Evolutionary conservation across 1,140 invertebrate species (phyloP).

Genomic region (Heliconius melpomene): DNA sequence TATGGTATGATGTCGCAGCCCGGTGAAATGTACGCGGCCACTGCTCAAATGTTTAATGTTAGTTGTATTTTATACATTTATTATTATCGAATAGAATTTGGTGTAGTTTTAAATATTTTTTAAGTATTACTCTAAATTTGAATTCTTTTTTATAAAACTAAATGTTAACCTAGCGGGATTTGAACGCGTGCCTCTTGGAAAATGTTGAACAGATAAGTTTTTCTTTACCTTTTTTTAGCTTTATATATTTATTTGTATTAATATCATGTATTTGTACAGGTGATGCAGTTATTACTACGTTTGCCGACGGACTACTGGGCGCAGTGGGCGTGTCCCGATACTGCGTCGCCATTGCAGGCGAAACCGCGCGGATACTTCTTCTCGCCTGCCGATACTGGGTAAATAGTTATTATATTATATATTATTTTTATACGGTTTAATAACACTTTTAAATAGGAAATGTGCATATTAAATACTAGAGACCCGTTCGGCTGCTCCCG

Average conservation of each 20-base stretch:
- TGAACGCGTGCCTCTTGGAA: too few species aligned
- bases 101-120: not conserved
- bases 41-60: constrained; percentile 68
- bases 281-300: constrained; percentile 65
- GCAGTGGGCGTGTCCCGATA: constrained; percentile 67
- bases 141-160: too few species aligned
- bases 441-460: too few species aligned
- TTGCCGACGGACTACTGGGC: constrained; percentile 70
- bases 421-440: not conserved
- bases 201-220: too few species aligned
- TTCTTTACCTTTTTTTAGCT: too few species aligned
- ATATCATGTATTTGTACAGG: constrained; percentile 41
- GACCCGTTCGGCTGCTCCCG: too few species aligned
- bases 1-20: constrained; percentile 76
- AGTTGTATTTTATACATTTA: constrained; percentile 20
- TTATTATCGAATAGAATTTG: too few species aligned
- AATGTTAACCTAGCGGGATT: too few species aligned
- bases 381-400: constrained; percentile 68
- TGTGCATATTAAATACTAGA: too few species aligned
- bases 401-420: not conserved
- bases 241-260: too few species aligned
- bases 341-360: constrained; percentile 32
- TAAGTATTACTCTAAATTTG: not conserved
- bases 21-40: constrained; percentile 68
- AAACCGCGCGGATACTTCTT: constrained; percentile 68